These are phyloP conservation scores for Potamarius usumacintae DNA, from an alignment of 2,113 vertebrate genomes.

Conservation along the genomic window DNA sequence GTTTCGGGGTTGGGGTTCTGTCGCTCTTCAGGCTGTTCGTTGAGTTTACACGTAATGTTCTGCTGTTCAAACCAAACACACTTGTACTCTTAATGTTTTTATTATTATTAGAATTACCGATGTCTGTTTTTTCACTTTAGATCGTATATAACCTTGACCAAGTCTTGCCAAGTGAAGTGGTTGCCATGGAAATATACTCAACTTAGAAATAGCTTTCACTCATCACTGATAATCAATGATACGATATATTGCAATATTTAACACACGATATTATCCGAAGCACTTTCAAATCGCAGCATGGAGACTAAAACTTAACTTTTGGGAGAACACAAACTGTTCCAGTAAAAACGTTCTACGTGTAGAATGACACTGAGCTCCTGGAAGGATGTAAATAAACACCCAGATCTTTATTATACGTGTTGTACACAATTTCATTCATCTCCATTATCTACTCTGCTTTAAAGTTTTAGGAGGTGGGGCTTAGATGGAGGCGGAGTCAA, in stretches of 20 bases:
- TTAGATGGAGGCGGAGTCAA: background rate
- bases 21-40: slow-evolving; percentile 11
- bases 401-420: background rate
- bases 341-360: background rate
- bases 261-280: background rate
- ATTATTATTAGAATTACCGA: background rate
- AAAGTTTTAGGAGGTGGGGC: background rate
- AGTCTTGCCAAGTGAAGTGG: slow-evolving; percentile 4
- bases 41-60: background rate
- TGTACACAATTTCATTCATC: background rate
- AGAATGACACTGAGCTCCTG: background rate
- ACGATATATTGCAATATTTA: background rate
- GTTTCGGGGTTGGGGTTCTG: background rate
- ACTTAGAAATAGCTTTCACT: background rate
- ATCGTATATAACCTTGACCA: background rate
- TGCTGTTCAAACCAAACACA: slow-evolving; percentile 11
- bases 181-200: slow-evolving; percentile 9
- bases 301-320: background rate
- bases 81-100: background rate
- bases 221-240: background rate
- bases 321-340: background rate
- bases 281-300: background rate
- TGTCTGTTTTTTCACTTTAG: background rate
- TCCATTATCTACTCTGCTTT: background rate
- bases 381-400: background rate